Conservation (phyloP, 37 sponge, comb jelly and placozoan genomes). For the Cliona cf. orientalis region DNA sequence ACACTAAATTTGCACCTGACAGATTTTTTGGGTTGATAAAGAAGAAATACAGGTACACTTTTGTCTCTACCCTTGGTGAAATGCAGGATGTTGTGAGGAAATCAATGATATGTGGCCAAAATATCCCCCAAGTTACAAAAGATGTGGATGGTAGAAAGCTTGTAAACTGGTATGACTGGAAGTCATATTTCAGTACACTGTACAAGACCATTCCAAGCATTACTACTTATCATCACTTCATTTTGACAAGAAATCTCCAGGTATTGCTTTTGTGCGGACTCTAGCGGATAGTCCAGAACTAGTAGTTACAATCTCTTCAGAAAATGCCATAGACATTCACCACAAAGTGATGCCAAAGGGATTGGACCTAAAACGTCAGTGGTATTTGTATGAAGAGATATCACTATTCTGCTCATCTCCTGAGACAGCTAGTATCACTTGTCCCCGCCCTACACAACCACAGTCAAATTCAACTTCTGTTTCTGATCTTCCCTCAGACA, state of each 20-base stretch:
- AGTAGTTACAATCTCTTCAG: background rate
- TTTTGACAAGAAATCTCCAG: background rate
- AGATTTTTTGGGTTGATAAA: constrained; percentile 39
- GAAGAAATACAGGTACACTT: background rate
- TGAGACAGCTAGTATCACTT: background rate
- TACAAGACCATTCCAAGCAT: constrained; percentile 10
- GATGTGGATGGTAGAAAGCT: background rate
- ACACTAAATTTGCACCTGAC: constrained; percentile 49
- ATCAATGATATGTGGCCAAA: background rate
- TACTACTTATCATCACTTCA: constrained; percentile 9
- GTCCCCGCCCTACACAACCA: background rate
- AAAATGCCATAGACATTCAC: background rate
- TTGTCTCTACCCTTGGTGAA: constrained; percentile 3
- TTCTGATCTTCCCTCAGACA: background rate
- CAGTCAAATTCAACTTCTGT: background rate
- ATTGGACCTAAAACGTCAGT: background rate
- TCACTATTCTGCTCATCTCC: background rate
- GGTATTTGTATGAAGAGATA: constrained; percentile 3
- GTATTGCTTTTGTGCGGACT: background rate
- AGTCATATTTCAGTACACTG: background rate
- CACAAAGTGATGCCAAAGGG: background rate
- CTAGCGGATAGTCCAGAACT: background rate
- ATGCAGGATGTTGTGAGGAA: background rate
- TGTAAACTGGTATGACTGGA: constrained; percentile 1
- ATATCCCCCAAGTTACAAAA: background rate